Percentiles rank a stretch among this genome's conserved stretches.
phyloP scores from a whole-genome alignment of 2,797 vertebrate genomes.

The Emys orbicularis region DNA sequence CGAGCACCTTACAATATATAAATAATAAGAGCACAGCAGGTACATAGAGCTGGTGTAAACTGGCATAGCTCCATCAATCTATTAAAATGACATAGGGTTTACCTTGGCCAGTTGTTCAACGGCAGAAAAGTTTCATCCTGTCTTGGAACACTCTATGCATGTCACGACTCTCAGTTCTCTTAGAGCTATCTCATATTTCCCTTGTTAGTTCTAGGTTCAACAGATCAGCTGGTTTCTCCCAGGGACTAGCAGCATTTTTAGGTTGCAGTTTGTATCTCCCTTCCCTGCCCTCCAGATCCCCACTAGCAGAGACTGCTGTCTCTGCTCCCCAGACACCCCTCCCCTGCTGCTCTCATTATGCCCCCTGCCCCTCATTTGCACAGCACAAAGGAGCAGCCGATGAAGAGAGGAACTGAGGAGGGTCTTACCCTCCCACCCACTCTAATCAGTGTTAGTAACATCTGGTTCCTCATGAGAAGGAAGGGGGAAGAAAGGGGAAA shows the following conservation, averaged over 20 bases:
- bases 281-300: neutral
- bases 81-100: neutral
- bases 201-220: neutral
- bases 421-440: neutral
- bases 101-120: neutral
- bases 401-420: neutral
- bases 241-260: neutral
- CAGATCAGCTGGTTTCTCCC: neutral
- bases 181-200: neutral
- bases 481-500: neutral
- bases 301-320: neutral
- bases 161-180: neutral
- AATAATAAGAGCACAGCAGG: neutral
- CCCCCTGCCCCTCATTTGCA: neutral
- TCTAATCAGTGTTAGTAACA: neutral
- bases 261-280: neutral
- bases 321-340: neutral
- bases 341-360: neutral
- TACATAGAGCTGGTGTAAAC: neutral
- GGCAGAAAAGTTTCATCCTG: rapidly evolving
- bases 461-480: neutral
- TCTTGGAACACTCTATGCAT: neutral
- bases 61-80: neutral
- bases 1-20: neutral
- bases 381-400: neutral